A percentile compares a stretch with the other conserved stretches of the same genome.
Conservation (phyloP, 2,113 vertebrate species). For the Lates calcarifer region DNA sequence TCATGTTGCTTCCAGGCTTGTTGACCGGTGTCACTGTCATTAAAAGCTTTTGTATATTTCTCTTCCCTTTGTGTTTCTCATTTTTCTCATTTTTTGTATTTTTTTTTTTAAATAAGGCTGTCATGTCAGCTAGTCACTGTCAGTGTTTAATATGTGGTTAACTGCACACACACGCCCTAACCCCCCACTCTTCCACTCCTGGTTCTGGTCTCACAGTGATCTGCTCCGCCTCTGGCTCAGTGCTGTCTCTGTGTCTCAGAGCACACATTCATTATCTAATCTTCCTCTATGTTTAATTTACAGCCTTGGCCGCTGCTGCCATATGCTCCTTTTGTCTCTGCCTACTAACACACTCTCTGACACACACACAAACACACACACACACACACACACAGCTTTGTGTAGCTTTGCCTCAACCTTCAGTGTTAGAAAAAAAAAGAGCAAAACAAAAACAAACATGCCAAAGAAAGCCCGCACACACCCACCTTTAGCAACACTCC, state of each 20-base stretch:
- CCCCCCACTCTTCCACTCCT: background rate
- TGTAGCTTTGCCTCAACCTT: slow-evolving; percentile 53
- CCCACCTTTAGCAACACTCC: slow-evolving; percentile 50
- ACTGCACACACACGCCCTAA: background rate
- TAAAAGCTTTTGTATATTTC: slow-evolving; percentile 9
- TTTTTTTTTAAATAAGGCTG: slow-evolving; percentile 22
- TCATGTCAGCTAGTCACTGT: slow-evolving; percentile 37
- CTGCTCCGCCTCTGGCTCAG: slow-evolving; percentile 78
- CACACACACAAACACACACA: slow-evolving; percentile 29
- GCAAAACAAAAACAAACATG: slow-evolving; percentile 71
- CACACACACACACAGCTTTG: slow-evolving; percentile 30
- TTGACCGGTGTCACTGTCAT: slow-evolving; percentile 28
- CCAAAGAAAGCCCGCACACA: slow-evolving; percentile 58
- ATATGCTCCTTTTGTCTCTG: slow-evolving; percentile 89
- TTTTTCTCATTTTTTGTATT: slow-evolving; percentile 20
- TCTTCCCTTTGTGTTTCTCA: background rate
- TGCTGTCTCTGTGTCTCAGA: slow-evolving; percentile 82
- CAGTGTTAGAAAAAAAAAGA: slow-evolving; percentile 31
- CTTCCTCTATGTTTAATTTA: slow-evolving; percentile 92
- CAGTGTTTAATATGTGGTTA: slow-evolving; percentile 53
- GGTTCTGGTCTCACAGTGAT: slow-evolving; percentile 52
- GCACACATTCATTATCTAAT: slow-evolving; percentile 91
- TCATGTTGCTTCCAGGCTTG: slow-evolving; percentile 17
- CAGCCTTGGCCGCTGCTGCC: slow-evolving; percentile 87
- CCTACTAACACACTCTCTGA: slow-evolving; percentile 48